A percentile compares a stretch with the other conserved stretches of the same genome.
Evolutionary conservation across 2,888 invertebrate species (phyloP).

Genomic region (Eupithecia tripunctaria): DNA sequence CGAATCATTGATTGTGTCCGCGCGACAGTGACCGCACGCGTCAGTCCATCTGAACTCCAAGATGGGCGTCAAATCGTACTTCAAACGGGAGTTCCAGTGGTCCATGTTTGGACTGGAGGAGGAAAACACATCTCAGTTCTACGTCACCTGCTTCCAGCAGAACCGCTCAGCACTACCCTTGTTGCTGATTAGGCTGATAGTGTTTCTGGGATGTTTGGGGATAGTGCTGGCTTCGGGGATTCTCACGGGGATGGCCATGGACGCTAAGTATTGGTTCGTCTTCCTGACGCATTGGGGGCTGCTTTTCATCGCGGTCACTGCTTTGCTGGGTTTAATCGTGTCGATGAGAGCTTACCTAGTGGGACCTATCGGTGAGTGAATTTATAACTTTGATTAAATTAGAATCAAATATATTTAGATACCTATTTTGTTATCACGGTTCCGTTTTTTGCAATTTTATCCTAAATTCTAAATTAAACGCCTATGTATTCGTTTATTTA

Average conservation of each 20-base stretch:
- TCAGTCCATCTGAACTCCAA: conserved; percentile 30
- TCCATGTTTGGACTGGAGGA: conserved; percentile 61
- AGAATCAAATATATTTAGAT: neutral
- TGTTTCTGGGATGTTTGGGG: conserved; percentile 62
- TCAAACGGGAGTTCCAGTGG: conserved; percentile 59
- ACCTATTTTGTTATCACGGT: neutral
- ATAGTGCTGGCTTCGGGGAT: conserved; percentile 62
- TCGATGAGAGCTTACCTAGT: conserved; percentile 56
- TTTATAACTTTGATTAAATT: neutral
- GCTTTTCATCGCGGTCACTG: conserved; percentile 59
- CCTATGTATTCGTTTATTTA: too few species aligned
- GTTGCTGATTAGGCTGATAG: conserved; percentile 57
- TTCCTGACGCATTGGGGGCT: conserved; percentile 77
- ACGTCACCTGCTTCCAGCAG: conserved; percentile 62
- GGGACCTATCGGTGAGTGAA: conserved; percentile 67
- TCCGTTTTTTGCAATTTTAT: neutral
- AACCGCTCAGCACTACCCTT: conserved; percentile 62
- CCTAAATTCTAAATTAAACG: neutral
- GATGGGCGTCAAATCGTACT: conserved; percentile 69
- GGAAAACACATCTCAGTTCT: conserved; percentile 64
- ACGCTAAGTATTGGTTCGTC: conserved; percentile 62
- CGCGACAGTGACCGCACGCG: conserved; percentile 34
- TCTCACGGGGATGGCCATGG: conserved; percentile 43
- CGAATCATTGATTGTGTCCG: conserved; percentile 51
- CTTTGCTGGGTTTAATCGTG: conserved; percentile 60